Conservation (phyloP, 1,140 invertebrate species). For the Zaprionus lachaisei region DNA sequence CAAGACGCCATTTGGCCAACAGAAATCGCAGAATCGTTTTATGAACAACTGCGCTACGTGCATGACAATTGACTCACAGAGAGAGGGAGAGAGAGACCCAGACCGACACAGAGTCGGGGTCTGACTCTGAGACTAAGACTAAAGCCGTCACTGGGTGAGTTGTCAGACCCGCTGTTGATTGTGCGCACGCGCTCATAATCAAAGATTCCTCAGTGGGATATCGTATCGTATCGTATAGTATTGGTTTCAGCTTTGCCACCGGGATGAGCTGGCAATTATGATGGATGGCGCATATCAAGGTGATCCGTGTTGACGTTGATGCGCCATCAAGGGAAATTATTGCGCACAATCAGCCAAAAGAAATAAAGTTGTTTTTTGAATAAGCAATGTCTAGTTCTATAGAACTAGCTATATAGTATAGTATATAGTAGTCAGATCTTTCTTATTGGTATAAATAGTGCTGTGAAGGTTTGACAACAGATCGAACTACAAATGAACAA, state of each 20-base stretch:
- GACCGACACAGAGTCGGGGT: conserved; percentile 29
- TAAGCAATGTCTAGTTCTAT: background rate
- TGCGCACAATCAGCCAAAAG: conserved; percentile 78
- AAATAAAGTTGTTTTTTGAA: conserved; percentile 71
- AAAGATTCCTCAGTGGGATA: conserved; percentile 55
- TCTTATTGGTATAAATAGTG: background rate
- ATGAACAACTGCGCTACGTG: conserved; percentile 69
- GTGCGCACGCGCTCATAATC: conserved; percentile 80
- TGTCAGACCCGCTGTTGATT: conserved; percentile 51
- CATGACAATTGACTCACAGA: conserved; percentile 61
- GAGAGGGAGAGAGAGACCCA: background rate
- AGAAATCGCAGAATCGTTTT: conserved; percentile 72
- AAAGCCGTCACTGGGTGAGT: conserved; percentile 19
- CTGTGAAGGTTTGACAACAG: background rate
- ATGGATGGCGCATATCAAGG: conserved; percentile 74
- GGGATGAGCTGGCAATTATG: conserved; percentile 60
- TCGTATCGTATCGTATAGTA: conserved; percentile 7
- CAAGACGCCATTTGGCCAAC: conserved; percentile 77
- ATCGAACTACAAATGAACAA: background rate
- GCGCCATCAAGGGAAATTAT: conserved; percentile 81
- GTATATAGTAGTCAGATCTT: background rate
- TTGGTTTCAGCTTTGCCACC: conserved; percentile 19
- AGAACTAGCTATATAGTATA: background rate
- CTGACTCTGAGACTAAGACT: conserved; percentile 28
- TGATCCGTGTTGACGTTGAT: conserved; percentile 80